Base-by-base conservation (phyloP, 2,888 invertebrate species). In the Leptopilina myrica region DNA sequence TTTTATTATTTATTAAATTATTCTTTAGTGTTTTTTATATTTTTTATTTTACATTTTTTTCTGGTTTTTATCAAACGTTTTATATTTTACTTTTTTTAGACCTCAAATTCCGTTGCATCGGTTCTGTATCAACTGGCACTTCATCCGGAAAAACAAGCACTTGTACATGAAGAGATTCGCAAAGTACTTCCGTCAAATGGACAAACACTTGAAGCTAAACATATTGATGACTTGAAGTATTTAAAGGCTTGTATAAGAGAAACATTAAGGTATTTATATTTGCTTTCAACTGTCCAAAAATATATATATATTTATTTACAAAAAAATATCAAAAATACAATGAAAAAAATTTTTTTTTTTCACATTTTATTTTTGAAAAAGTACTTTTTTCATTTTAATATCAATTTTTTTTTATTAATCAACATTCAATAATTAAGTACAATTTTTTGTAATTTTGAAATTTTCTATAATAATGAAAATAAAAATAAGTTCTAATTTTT, bases 241-340 rank as follows among this genome's bases (percentile, higher is more conserved):
- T 90, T 96, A 76, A 95, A 94, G 87, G 95, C 96, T 0, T 95
- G 95, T 85, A 93, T 96, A 43, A 96, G 95, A 88, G 96, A 96
- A 92, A 95, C 95, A 0, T 92, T 95, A 84, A 94, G 96, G 95
- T 95, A 78, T 76, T 59, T 15, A 59, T 56, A 59, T 56, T 56
- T 59, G 6, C 59, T 15, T 59, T 15, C 59, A 1, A 5, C 59
- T 1, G 1, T 59, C 5, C 5, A 12, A n/a, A 15, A 59, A n/a
- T n/a, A n/a, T n/a, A n/a, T n/a, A 20, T 1, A 59, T 59, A 59
- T 49, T 33, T 33, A 33, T 3, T n/a, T n/a, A 26, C 26, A 3
- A 3, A 33, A 49, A 49, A 49, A 49, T 11, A 49, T 4, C 49
- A 0, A 49, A 20, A 49, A 49, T 11, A 49, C 3, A 12, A 49